These are phyloP conservation scores for Stegostoma tigrinum DNA, from an alignment of 2,113 vertebrate species.

Conservation along the genomic window DNA sequence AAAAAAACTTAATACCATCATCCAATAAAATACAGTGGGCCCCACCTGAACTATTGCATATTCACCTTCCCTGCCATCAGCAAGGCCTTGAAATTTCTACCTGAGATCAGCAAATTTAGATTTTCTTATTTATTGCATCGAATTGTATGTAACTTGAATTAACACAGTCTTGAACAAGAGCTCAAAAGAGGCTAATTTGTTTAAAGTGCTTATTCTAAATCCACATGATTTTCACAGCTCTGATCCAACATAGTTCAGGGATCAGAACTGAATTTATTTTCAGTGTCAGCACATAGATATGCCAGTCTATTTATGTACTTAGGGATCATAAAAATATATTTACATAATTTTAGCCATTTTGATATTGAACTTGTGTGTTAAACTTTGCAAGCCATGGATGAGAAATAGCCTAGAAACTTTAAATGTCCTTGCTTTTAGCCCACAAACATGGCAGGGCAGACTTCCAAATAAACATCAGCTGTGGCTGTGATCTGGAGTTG, in stretches of 20 bases:
- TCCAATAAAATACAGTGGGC: not conserved
- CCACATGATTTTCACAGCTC: not conserved
- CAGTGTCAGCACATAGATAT: not conserved
- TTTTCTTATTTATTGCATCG: not conserved
- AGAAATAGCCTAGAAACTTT: not conserved
- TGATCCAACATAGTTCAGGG: not conserved
- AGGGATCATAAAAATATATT: not conserved
- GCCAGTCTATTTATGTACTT: not conserved
- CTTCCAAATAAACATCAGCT: not conserved
- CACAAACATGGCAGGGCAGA: not conserved
- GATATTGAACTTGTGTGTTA: not conserved
- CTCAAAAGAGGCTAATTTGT: not conserved
- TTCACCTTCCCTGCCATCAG: no score
- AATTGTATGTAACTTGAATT: not conserved
- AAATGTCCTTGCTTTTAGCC: not conserved
- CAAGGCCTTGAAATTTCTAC: not conserved
- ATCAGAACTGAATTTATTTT: not conserved
- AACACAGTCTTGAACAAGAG: not conserved
- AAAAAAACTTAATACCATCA: not conserved
- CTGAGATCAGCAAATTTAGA: not conserved
- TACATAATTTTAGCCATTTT: not conserved
- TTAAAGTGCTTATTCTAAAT: not conserved
- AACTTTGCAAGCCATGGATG: not conserved
- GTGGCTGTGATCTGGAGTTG: not conserved
- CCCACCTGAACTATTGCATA: not conserved